Evolutionary conservation across 2,888 invertebrate species (phyloP), one percentile per base, ranked within the genome.

Genomic region (Eugnorisma glareosa): DNA sequence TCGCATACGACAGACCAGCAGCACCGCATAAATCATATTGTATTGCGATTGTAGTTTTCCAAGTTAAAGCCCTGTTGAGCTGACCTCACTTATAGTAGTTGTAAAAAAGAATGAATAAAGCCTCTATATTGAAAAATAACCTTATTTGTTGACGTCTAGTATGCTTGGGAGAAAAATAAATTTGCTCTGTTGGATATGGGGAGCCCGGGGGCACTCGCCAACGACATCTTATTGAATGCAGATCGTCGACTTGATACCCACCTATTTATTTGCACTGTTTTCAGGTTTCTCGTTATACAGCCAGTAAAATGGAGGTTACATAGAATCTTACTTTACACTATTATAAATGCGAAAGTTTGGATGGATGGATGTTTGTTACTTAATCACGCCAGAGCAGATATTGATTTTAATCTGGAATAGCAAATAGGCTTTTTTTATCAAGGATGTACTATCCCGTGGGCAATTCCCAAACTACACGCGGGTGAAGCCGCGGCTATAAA

Each of bases 111-210:
- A 93, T 90, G 91, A 92, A 94, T 93, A 93, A 91, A 93, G 90
- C 90, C 89, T 90, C 89, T 93, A 92, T 93, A 94, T 94, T 94
- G 95, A 95, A 95, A 95, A 95, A 95, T 95, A 95, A 93, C 93
- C 93, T 95, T 95, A 95, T 96, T 96, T 96, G 95, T 96, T 96
- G 95, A 95, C 95, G 94, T 95, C 95, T 95, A 93, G 94, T 94
- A 90, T 91, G 92, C 93, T 95, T 91, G 92, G 92, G 94, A 93
- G 94, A 89, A 93, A 95, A 95, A 96, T 96, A 96, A 95, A 96
- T 95, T 94, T 94, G 92, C 90, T 94, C 93, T 90, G 89, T 90
- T 92, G 93, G 93, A 93, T 94, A 94, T 93, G 91, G 91, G 91
- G 91, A 92, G 93, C 93, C 91, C 15, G 28, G 59, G 89, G 92